Evolutionary conservation across 2,888 invertebrate genomes (phyloP).

Genomic region (Sesamia inferens): DNA sequence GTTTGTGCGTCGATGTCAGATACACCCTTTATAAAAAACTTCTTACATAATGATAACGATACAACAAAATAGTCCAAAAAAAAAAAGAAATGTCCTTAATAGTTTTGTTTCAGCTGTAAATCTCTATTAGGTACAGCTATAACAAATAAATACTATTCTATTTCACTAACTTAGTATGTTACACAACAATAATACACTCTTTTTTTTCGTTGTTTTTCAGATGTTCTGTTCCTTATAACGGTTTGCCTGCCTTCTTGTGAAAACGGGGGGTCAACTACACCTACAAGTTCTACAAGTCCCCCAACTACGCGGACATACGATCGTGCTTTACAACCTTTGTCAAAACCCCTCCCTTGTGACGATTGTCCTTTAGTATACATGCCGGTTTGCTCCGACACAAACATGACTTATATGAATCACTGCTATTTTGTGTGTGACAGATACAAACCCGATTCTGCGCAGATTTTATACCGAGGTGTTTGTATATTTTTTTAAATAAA

Average conservation of each 20-base stretch:
- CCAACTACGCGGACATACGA: not conserved
- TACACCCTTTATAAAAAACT: no score
- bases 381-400: constrained; percentile 6
- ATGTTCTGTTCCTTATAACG: not conserved
- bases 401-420: constrained; percentile 13
- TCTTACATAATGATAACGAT: no score
- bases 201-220: not conserved
- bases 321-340: not conserved
- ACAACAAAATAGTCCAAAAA: no score
- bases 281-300: not conserved
- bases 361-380: not conserved
- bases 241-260: constrained; percentile 1
- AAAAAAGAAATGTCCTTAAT: no score
- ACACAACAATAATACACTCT: not conserved
- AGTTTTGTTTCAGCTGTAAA: no score
- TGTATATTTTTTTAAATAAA: constrained; percentile 24
- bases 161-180: not conserved
- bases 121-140: no score
- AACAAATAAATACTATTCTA: no score
- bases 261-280: no score
- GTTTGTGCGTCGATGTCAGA: no score
- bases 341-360: not conserved
- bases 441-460: accelerated
- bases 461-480: not conserved
- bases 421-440: not conserved